Evolutionary conservation across 2,113 vertebrate genomes (phyloP).

Genomic region (Noctilio leporinus): DNA sequence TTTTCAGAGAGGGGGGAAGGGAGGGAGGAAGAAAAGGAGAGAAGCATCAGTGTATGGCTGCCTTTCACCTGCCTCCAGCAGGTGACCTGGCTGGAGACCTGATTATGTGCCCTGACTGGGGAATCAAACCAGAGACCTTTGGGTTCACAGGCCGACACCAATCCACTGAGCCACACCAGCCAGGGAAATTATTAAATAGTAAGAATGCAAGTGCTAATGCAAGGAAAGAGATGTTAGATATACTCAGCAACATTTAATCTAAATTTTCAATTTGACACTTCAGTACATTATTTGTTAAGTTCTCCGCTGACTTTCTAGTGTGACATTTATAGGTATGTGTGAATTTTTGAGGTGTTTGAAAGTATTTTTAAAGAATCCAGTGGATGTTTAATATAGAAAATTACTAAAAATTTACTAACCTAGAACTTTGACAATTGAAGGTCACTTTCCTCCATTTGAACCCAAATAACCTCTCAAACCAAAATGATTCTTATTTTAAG

Average conservation of each 20-base stretch:
- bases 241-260: background rate
- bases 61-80: too few relatives aligned
- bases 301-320: background rate
- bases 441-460: background rate
- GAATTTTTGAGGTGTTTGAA: background rate
- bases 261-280: background rate
- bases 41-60: too few relatives aligned
- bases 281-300: background rate
- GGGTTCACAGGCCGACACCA: too few relatives aligned
- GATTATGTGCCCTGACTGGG: too few relatives aligned
- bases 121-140: too few relatives aligned
- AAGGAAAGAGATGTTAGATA: constrained; percentile 50
- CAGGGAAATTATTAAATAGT: too few relatives aligned
- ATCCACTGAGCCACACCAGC: too few relatives aligned
- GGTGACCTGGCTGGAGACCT: too few relatives aligned
- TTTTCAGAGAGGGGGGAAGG: too few relatives aligned
- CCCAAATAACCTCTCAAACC: background rate
- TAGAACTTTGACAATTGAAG: background rate
- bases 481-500: background rate
- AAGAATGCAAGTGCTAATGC: constrained; percentile 56
- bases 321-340: background rate
- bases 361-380: background rate
- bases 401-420: background rate
- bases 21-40: too few relatives aligned
- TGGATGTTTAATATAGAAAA: background rate